phyloP scores from a whole-genome alignment of 2,113 vertebrate species.

The Chlamydotis undulata region DNA sequence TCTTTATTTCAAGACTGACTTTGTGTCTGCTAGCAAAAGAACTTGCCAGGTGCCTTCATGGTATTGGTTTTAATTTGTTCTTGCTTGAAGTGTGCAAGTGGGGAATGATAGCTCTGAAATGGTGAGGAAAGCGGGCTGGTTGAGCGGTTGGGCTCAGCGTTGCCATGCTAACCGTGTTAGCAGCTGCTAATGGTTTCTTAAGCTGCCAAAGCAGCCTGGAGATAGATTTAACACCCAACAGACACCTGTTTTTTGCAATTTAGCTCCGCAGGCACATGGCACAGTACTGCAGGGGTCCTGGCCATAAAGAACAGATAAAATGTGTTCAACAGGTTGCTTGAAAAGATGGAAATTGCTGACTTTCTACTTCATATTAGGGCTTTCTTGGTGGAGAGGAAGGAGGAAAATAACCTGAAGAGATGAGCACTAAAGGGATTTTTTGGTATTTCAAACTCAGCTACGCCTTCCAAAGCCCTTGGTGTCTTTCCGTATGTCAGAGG shows the following conservation, averaged over 20 bases:
- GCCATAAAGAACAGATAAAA: background rate
- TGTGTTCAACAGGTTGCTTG: background rate
- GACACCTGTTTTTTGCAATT: slow-evolving; percentile 28
- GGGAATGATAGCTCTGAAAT: background rate
- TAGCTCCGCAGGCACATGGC: slow-evolving; percentile 20
- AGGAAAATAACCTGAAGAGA: background rate
- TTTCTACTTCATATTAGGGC: background rate
- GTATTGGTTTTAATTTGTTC: slow-evolving; percentile 5
- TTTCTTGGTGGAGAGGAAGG: background rate
- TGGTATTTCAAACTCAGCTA: background rate
- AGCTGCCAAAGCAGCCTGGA: slow-evolving; percentile 44
- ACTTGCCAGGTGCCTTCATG: slow-evolving; percentile 6
- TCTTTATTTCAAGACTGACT: background rate
- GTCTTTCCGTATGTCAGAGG: background rate
- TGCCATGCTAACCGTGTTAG: slow-evolving; percentile 15
- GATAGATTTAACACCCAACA: slow-evolving; percentile 8
- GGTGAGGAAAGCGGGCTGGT: background rate
- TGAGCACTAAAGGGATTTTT: background rate
- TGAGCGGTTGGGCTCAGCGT: background rate
- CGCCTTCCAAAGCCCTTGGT: background rate
- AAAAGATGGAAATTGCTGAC: background rate
- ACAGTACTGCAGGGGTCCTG: background rate
- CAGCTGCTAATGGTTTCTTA: slow-evolving; percentile 46
- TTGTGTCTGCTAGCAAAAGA: background rate
- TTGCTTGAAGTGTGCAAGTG: background rate